Evolutionary conservation across 1,140 invertebrate species (phyloP), one percentile per base, ranked within the genome.

Genomic region (Ceratina calcarata): DNA sequence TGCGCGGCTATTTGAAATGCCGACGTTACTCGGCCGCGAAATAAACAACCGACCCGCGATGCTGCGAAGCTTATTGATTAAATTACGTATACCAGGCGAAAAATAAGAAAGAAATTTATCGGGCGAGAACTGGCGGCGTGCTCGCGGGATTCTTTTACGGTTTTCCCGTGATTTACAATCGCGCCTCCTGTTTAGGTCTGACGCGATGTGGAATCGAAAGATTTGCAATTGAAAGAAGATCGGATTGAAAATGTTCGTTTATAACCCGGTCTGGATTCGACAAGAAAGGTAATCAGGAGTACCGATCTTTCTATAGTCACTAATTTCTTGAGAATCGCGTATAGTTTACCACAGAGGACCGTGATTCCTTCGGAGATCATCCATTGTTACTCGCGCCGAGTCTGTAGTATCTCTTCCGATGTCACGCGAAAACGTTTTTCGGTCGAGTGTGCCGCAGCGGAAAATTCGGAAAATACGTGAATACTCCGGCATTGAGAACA

Each of bases 391-490:
- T 22, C 49, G 22, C 12, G 70, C 7, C 53, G 24, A 2, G 13
- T 12, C 4, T n/a, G 16, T 57, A 57, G 55, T 20, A 27, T 71
- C 55, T 18, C 12, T n/a, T 73, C 45, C 49, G 27, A 55, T 69
- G 60, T 74, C 55, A 83, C 64, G 53, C 45, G 64, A 83, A n/a
- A 69, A 82, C 37, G 71, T 84, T 49, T 60, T 18, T 51, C 37
- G 51, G 12, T 60, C 18, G 32, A 13, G n/a, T n/a, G 51, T 37
- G 15, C 18, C 4, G 1, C 16, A 32, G n/a, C 60, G 61, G 51
- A 72, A 71, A 80, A 75, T 67, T 60, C 27, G 70, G 60, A 15
- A 75, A 53, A 51, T 73, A 70, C 79, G 32, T 45, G 49, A 53
- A 60, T 58, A 8, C 20, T 57, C 22, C 53, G 2, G 27, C 78